Conservation (phyloP, 2,888 invertebrate species). For the Epistrophella euchroma region DNA sequence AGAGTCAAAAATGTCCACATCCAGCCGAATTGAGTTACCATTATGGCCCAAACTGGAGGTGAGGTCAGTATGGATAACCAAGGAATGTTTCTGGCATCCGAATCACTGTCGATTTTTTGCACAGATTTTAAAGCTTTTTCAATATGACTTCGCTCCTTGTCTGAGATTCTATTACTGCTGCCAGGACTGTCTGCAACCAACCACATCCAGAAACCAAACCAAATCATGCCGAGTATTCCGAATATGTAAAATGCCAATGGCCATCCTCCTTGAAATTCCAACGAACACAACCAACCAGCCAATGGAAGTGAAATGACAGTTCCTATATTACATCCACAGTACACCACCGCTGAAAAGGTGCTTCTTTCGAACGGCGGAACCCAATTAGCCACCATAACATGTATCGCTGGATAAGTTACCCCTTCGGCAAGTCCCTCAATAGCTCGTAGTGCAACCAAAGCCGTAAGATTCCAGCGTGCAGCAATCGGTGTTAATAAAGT, state of each 20-base stretch:
- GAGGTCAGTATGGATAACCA: constrained; percentile 90
- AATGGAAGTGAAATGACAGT: constrained; percentile 94
- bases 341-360: constrained; percentile 94
- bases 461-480: constrained; percentile 86
- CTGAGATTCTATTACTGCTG: constrained; percentile 89
- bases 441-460: constrained; percentile 90
- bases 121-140: constrained; percentile 80
- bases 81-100: constrained; percentile 85
- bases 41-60: constrained; percentile 92
- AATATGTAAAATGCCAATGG: constrained; percentile 94
- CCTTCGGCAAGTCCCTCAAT: constrained; percentile 95
- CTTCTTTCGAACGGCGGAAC: constrained; percentile 96
- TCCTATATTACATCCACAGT: constrained; percentile 95
- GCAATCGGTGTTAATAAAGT: constrained; percentile 93
- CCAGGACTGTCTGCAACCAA: constrained; percentile 90
- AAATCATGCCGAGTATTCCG: constrained; percentile 91
- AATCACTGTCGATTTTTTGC: constrained; percentile 80
- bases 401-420: constrained; percentile 97
- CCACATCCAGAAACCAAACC: constrained; percentile 92
- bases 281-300: constrained; percentile 92
- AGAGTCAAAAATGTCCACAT: constrained; percentile 94
- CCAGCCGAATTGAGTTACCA: constrained; percentile 92
- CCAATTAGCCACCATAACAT: constrained; percentile 96
- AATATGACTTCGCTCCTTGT: constrained; percentile 90
- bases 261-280: constrained; percentile 92